Evolutionary conservation across 2,113 vertebrate species (phyloP).

Genomic region (Felis catus): DNA sequence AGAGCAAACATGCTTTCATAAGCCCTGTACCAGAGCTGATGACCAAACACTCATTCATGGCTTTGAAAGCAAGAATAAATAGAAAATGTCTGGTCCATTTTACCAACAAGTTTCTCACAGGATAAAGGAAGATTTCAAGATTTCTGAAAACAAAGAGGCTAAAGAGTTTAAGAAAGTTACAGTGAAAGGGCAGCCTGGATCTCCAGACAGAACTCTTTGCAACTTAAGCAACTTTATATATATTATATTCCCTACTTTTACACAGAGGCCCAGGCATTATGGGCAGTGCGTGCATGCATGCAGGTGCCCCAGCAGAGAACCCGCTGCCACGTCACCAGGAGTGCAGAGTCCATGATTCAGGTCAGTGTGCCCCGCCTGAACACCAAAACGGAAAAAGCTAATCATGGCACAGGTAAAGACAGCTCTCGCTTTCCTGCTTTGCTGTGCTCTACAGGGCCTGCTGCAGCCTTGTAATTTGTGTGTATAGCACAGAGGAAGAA

Average conservation of each 20-base stretch:
- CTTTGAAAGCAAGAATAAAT: background rate
- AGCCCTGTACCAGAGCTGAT: background rate
- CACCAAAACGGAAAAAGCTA: background rate
- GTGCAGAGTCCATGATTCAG: background rate
- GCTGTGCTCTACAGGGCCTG: background rate
- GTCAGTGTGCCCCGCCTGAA: background rate
- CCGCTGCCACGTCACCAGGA: background rate
- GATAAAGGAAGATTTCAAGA: background rate
- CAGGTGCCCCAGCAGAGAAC: background rate
- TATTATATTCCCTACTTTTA: no score
- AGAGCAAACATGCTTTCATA: background rate
- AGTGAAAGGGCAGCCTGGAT: background rate
- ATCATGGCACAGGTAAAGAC: background rate
- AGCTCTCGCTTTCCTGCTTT: background rate
- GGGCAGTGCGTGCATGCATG: rapidly evolving
- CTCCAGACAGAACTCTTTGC: background rate
- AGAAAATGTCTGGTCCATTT: background rate
- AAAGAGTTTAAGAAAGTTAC: background rate
- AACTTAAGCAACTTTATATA: background rate
- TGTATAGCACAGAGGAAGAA: background rate
- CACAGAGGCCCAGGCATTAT: rapidly evolving
- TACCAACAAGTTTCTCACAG: background rate
- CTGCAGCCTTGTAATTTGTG: background rate
- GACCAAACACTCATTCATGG: background rate
- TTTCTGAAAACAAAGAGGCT: background rate